Evolutionary conservation across 2,797 vertebrate species (phyloP).

Genomic region (Gymnoscopelus braueri): DNA sequence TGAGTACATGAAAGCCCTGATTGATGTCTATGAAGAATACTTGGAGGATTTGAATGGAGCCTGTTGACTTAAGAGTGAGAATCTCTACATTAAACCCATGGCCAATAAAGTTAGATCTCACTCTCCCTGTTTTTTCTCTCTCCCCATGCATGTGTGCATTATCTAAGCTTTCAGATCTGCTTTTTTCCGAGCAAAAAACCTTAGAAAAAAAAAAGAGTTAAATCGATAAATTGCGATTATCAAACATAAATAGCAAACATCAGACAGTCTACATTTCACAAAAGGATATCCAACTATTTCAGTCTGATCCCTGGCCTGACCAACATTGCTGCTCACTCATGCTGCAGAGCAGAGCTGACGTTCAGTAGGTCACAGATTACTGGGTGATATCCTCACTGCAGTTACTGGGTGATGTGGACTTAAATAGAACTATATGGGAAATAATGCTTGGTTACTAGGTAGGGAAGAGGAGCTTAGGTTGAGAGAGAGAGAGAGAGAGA

Average conservation of each 20-base stretch:
- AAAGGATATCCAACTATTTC: neutral
- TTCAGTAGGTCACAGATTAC: conserved; percentile 39
- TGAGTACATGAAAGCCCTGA: too few relatives aligned
- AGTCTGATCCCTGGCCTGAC: neutral
- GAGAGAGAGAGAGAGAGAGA: neutral
- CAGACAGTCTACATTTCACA: too few relatives aligned
- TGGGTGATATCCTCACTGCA: conserved; percentile 31
- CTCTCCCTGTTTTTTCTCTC: too few relatives aligned
- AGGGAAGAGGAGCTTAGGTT: neutral
- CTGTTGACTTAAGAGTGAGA: too few relatives aligned
- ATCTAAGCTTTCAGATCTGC: neutral
- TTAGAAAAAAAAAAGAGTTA: too few relatives aligned
- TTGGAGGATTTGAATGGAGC: too few relatives aligned
- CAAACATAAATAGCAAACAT: too few relatives aligned
- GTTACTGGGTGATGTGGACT: conserved; percentile 41
- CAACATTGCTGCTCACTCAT: conserved; percentile 14
- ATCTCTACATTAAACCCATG: too few relatives aligned
- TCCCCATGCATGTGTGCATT: neutral
- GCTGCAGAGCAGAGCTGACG: conserved; percentile 37
- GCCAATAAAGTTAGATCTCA: too few relatives aligned
- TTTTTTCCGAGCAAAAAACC: too few relatives aligned
- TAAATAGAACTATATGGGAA: conserved; percentile 32
- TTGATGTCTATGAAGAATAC: too few relatives aligned
- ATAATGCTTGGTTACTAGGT: neutral
- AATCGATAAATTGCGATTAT: too few relatives aligned